Conservation (phyloP, 2,113 vertebrate genomes). For the Procavia capensis region DNA sequence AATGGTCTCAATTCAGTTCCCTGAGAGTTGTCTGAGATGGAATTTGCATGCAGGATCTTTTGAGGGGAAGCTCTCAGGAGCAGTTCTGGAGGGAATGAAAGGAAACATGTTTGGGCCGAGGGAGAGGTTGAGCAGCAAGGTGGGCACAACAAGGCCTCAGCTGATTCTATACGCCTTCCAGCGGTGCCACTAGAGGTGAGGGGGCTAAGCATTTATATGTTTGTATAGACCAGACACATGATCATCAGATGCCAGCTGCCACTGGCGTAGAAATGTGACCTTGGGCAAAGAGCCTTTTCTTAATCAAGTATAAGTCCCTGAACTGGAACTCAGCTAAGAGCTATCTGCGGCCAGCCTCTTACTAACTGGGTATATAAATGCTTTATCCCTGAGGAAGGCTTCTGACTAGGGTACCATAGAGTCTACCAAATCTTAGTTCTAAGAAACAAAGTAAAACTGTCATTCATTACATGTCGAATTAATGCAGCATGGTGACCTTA, state of each 20-base stretch:
- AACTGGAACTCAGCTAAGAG: not conserved
- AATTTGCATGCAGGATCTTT: not conserved
- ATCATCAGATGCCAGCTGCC: not conserved
- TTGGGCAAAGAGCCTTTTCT: not conserved
- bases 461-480: not conserved
- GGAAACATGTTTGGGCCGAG: not conserved
- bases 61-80: not conserved
- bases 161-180: too few species aligned
- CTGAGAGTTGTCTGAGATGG: not conserved
- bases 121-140: not conserved
- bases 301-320: not conserved
- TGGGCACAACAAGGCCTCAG: not conserved
- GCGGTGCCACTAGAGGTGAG: not conserved
- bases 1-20: not conserved
- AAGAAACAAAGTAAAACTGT: not conserved
- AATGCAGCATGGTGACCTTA: not conserved
- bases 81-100: not conserved
- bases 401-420: not conserved
- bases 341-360: not conserved
- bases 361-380: not conserved
- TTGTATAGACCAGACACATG: not conserved
- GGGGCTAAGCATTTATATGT: not conserved
- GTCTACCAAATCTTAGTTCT: not conserved
- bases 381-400: not conserved
- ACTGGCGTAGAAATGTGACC: not conserved